These are phyloP conservation scores for Tyria jacobaeae DNA, from an alignment of 2,888 invertebrate genomes.

Conservation along the genomic window DNA sequence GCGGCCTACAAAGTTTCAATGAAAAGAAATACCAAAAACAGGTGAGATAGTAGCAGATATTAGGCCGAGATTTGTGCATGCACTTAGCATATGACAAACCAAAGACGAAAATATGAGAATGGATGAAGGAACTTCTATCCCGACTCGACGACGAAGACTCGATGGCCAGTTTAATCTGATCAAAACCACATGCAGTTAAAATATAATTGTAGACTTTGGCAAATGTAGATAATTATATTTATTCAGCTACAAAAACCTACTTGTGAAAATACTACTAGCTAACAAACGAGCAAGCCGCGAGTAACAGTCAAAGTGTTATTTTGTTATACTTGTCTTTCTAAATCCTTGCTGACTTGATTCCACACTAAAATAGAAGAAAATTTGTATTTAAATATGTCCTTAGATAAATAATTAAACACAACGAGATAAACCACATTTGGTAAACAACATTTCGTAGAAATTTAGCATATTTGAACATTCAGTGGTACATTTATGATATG, in stretches of 20 bases:
- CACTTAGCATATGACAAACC: not conserved
- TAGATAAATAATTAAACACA: not conserved
- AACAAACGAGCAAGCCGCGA: not conserved
- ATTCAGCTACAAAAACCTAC: not conserved
- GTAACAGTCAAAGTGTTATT: slow-evolving; percentile 11
- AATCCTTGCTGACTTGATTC: slow-evolving; percentile 16
- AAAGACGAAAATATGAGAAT: too few relatives aligned
- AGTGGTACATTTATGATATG: not conserved
- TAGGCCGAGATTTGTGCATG: not conserved
- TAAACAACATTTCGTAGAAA: not conserved
- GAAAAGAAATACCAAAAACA: not conserved
- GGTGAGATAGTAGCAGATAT: not conserved
- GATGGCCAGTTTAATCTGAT: too few relatives aligned
- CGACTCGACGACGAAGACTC: too few relatives aligned
- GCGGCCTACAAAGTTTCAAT: not conserved
- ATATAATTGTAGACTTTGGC: too few relatives aligned
- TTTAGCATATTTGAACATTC: not conserved
- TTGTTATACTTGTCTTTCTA: slow-evolving; percentile 13
- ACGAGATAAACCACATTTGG: not conserved
- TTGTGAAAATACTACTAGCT: not conserved
- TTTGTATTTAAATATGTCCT: not conserved
- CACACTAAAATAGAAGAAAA: slow-evolving; percentile 35
- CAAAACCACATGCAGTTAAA: too few relatives aligned
- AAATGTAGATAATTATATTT: not conserved
- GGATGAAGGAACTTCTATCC: too few relatives aligned